A percentile compares a stretch with the other conserved stretches of the same genome.
Conservation (phyloP, 2,888 invertebrate species). For the Mythimna vitellina region DNA sequence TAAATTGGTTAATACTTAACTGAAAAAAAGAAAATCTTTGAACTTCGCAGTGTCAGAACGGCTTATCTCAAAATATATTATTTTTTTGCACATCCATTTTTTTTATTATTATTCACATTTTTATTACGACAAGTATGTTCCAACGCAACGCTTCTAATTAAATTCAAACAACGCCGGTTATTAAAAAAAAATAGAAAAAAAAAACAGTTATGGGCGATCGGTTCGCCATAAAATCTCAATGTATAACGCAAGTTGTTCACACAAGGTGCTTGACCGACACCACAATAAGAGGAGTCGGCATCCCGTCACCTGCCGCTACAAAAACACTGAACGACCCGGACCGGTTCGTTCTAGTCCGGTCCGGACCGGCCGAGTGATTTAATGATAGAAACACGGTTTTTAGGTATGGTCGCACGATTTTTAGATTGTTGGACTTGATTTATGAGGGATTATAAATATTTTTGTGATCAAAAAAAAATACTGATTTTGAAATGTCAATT, state of each 20-base stretch:
- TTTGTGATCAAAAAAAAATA: neutral
- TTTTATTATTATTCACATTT: conserved; percentile 1
- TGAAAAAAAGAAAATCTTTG: neutral
- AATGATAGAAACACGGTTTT: conserved; percentile 80
- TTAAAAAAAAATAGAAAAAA: conserved; percentile 39
- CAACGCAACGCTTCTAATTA: conserved; percentile 39
- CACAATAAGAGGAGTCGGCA: conserved; percentile 81
- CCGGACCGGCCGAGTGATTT: conserved; percentile 77
- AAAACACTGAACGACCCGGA: conserved; percentile 78
- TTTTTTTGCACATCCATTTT: conserved; percentile 7
- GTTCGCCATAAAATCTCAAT: conserved; percentile 67
- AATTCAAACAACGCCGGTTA: conserved; percentile 46
- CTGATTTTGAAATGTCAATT: neutral
- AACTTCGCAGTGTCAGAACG: neutral
- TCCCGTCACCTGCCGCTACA: conserved; percentile 87
- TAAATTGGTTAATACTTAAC: neutral
- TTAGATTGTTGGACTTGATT: conserved; percentile 55
- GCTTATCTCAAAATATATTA: neutral
- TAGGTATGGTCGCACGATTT: conserved; percentile 72
- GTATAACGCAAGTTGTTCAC: conserved; percentile 69
- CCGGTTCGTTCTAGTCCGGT: conserved; percentile 65
- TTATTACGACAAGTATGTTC: conserved; percentile 1
- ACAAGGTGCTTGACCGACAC: conserved; percentile 82
- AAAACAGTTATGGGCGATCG: conserved; percentile 59
- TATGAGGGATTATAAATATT: conserved; percentile 20